Evolutionary conservation across 2,797 vertebrate genomes (phyloP), one percentile per base, ranked within the genome.

Genomic region (Helicolenus hilgendorfi): DNA sequence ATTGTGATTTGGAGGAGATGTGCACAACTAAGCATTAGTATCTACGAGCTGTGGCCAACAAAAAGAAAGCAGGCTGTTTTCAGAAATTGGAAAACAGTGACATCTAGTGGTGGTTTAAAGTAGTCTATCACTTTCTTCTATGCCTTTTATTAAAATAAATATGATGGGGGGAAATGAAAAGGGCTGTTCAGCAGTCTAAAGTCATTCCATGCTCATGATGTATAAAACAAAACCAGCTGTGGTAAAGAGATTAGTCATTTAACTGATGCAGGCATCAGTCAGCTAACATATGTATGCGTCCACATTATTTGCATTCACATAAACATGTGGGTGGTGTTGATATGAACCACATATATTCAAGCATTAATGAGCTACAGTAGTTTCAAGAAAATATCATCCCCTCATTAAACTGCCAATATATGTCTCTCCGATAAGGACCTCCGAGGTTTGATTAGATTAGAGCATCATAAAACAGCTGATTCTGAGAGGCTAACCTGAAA

Each of bases 71-170:
- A 27, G 67, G n/a, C 1, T 22, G 18, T 7, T 71, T 73, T 29
- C 41, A 81, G 24, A 70, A 73, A 58, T 2, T 72, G 69, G n/a
- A 62, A 83, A 87, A 89, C 77, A 88, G 81, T 60, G 86, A 78
- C 91, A 92, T 81, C 90, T 87, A 72, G 87, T 91, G 93, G 80
- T 76, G 14, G 2, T 60, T 83, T 77, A 24, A 13, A 55, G 63
- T 27, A 63, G 5, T n/a, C 1, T 11, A 9, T 58, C 62, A 35
- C 11, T 8, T 36, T 11, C 3, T 26, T 26, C 3, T 18, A 5
- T n/a, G 27, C 11, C 31, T 68, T 53, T 22, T 62, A 20, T 55
- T 35, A 11, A 22, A 72, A 27, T 1, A 73, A 72, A 83, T 49
- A 18, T 11, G 20, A 67, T 8, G 20, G 26, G 9, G 2, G 27